Evolutionary conservation across 2,113 vertebrate genomes (phyloP).

Genomic region (Cygnus atratus): DNA sequence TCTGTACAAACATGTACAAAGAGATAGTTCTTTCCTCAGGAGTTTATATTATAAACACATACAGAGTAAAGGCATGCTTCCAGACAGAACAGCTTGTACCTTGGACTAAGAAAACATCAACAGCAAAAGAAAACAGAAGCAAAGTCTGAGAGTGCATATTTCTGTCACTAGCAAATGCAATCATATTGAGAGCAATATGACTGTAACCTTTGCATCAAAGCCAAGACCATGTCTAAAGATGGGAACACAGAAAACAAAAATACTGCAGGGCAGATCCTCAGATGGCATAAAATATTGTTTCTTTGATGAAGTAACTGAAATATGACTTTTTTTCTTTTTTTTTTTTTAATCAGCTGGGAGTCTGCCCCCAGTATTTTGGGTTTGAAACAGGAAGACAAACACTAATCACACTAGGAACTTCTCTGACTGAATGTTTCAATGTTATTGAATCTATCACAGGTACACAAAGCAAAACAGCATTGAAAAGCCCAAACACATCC

Average conservation of each 20-base stretch:
- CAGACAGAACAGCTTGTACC: background rate
- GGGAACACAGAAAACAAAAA: background rate
- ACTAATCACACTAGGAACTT: background rate
- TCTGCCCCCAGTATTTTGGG: background rate
- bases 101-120: background rate
- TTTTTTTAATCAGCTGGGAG: background rate
- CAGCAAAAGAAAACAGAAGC: background rate
- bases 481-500: background rate
- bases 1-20: background rate
- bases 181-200: background rate
- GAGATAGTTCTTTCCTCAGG: background rate
- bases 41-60: background rate
- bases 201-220: background rate
- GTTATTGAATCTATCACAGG: background rate
- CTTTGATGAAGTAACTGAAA: background rate
- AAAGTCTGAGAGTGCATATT: background rate
- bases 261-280: background rate
- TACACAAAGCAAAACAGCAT: background rate
- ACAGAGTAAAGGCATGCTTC: background rate
- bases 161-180: accelerated
- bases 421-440: background rate
- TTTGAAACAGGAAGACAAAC: background rate
- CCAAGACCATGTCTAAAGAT: background rate
- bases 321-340: background rate
- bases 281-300: background rate